Evolutionary conservation across 2,113 vertebrate genomes (phyloP), one percentile per base, ranked within the genome.

Genomic region (Mesitornis unicolor): DNA sequence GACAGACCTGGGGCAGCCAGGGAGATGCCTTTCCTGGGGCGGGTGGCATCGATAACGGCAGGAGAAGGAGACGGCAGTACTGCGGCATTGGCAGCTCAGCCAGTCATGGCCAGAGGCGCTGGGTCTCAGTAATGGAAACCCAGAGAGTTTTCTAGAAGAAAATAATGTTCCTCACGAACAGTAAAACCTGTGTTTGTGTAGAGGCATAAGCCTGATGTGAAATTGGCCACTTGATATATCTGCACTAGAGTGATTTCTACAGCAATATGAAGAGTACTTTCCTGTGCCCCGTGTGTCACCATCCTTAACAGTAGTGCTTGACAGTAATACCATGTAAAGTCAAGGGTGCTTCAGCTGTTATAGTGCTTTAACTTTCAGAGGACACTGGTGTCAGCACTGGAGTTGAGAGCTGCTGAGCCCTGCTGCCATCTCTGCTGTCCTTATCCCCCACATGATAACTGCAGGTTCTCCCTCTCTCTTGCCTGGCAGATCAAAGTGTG

Each of bases 401-500:
- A 57, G 19, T 4, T 50, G 21, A 51, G 40, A 83, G 48, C 47
- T 35, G 22, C 1, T 0, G 38, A 71, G 53, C 35, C 13, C 42
- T 28, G n/a, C 38, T 19, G n/a, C 33, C 25, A 10, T 36, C 40
- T 70, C 57, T 64, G 68, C 50, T 43, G 0, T 25, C 42, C 20
- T 38, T 5, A 29, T 8, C 19, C 48, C 54, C 43, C 42, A 31
- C 24, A 7, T 0, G 6, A 2, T 24, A 47, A 42, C 1, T 25
- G 22, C 28, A 14, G 13, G 10, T 63, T 51, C 21, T 57, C 26
- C 40, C 35, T 90, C 28, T 87, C n/a, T 91, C 54, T 60, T n/a
- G 15, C 77, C 54, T 40, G 38, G 35, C 97, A 99, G 99, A 99
- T 40, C 79, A 76, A 59, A 93, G 83, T 1, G 96, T 99, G n/a